These are phyloP conservation scores for Benitochromis conjunctus DNA, from an alignment of 2,113 vertebrate genomes.

Conservation along the genomic window DNA sequence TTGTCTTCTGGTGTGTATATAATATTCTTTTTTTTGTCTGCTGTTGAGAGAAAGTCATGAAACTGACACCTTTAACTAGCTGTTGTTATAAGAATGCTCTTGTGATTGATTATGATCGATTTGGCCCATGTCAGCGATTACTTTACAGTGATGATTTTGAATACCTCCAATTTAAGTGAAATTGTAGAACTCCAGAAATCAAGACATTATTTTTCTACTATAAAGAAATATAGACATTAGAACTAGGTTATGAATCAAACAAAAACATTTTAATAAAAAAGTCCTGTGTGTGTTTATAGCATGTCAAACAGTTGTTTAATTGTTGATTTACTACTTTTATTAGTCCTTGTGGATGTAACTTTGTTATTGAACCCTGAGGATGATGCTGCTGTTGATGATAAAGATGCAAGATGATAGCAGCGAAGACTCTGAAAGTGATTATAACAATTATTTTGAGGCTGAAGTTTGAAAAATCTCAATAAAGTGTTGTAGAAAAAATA, in stretches of 20 bases:
- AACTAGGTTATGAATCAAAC: slow-evolving; percentile 29
- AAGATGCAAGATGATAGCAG: neutral
- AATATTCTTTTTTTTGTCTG: slow-evolving; percentile 29
- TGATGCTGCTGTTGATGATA: neutral
- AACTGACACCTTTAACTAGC: neutral
- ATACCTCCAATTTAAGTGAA: slow-evolving; percentile 34
- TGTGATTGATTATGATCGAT: slow-evolving; percentile 5
- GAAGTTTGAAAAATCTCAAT: neutral
- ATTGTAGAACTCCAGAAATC: slow-evolving; percentile 36
- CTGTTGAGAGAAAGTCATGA: slow-evolving; percentile 35
- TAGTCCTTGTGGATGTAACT: neutral
- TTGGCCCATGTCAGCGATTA: neutral
- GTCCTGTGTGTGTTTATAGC: slow-evolving; percentile 9
- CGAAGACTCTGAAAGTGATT: neutral
- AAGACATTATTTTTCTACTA: slow-evolving; percentile 71
- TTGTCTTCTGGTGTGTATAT: slow-evolving; percentile 24
- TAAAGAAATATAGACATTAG: slow-evolving; percentile 29
- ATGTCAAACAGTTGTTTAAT: neutral
- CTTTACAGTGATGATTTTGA: slow-evolving; percentile 43
- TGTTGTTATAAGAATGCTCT: slow-evolving; percentile 25
- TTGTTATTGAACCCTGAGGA: neutral
- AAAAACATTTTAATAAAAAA: slow-evolving; percentile 7
- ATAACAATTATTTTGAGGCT: neutral
- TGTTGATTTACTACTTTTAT: neutral
- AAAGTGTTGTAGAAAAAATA: neutral